Conservation (phyloP, 2,113 vertebrate genomes). For the Pandion haliaetus region DNA sequence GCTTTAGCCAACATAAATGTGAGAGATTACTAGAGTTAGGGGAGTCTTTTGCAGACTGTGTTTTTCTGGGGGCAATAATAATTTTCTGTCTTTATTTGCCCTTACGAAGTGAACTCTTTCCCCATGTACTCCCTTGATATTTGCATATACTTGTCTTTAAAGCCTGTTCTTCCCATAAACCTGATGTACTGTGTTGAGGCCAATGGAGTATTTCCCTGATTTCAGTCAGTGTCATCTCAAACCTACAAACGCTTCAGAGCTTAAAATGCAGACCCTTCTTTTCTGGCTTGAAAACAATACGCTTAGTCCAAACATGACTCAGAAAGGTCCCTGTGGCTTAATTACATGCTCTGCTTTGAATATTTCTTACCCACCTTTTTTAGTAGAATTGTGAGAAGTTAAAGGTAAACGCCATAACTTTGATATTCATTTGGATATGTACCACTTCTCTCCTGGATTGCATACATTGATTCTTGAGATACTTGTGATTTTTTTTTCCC, state of each 20-base stretch:
- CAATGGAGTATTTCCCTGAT: neutral
- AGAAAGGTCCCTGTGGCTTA: neutral
- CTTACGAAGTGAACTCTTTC: neutral
- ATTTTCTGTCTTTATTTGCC: neutral
- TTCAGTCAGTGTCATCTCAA: neutral
- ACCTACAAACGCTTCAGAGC: neutral
- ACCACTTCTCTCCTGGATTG: neutral
- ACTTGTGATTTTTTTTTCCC: neutral
- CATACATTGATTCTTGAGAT: neutral
- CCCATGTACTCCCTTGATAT: neutral
- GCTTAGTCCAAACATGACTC: neutral
- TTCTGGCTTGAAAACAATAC: neutral
- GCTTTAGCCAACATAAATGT: neutral
- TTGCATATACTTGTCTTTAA: neutral
- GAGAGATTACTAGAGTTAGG: neutral
- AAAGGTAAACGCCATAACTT: neutral
- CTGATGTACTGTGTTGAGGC: neutral
- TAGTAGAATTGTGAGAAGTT: neutral
- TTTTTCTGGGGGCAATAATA: neutral
- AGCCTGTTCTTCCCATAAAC: neutral
- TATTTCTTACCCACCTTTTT: neutral
- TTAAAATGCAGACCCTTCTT: neutral
- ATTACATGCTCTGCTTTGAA: neutral
- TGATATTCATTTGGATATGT: neutral
- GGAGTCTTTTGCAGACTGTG: neutral